phyloP scores from a whole-genome alignment of 2,888 invertebrate species.

The Phania funesta region DNA sequence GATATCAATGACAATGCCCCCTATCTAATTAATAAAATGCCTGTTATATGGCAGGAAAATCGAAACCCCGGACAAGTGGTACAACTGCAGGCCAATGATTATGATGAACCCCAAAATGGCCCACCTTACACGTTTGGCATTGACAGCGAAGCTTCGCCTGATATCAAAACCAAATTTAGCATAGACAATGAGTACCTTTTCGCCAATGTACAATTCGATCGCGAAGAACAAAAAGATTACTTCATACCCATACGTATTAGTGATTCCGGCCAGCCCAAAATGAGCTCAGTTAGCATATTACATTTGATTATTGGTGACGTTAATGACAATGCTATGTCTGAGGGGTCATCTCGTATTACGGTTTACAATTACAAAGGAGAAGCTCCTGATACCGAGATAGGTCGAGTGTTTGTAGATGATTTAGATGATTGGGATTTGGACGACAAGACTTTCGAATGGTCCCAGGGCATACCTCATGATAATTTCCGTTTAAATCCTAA shows the following conservation, averaged over 20 bases:
- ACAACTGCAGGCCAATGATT: conserved; percentile 88
- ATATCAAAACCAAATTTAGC: conserved; percentile 86
- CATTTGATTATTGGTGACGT: conserved; percentile 95
- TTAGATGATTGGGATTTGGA: conserved; percentile 98
- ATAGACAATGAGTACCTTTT: conserved; percentile 86
- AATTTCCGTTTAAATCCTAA: conserved; percentile 87
- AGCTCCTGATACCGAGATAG: conserved; percentile 90
- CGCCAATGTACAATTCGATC: conserved; percentile 89
- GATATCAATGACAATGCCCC: conserved; percentile 98
- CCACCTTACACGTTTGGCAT: conserved; percentile 89
- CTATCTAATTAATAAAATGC: conserved; percentile 88
- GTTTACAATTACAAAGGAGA: conserved; percentile 96
- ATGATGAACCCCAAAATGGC: conserved; percentile 91
- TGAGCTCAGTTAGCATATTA: conserved; percentile 90
- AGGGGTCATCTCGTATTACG: conserved; percentile 93
- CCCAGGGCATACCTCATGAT: conserved; percentile 81
- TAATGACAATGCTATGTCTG: conserved; percentile 94
- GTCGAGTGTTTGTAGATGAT: conserved; percentile 93
- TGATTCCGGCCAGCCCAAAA: conserved; percentile 88
- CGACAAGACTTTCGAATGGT: conserved; percentile 93
- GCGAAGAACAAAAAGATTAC: conserved; percentile 93
- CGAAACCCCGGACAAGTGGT: conserved; percentile 86
- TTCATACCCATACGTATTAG: conserved; percentile 93
- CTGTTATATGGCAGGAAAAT: conserved; percentile 92
- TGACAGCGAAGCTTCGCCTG: conserved; percentile 83